Base-by-base conservation (phyloP, 1,140 invertebrate genomes). In the Arion vulgaris region DNA sequence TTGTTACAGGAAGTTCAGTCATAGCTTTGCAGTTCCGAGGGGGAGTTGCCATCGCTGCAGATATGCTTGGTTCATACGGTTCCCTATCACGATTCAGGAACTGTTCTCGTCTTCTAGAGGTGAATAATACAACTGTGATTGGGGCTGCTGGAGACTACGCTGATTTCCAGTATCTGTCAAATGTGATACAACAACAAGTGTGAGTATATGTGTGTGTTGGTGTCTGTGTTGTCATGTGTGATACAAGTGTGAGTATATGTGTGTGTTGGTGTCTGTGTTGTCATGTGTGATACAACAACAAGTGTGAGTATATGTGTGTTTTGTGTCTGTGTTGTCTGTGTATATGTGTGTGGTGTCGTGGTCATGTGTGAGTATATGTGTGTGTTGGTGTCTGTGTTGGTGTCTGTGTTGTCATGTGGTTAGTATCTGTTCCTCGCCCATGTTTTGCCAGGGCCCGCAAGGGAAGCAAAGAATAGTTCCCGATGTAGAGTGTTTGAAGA, bases 121-220 rank as follows among this genome's bases (percentile, higher is more conserved):
- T 99, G 0, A 99, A 99, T 91, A 94, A 97, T 66, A 95, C 95
- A 80, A 97, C 96, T n/a, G 93, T 99, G 49, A 91, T 99, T 36
- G 97, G 96, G 15, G 95, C 95, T 83, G 95, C 96, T 84, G 98
- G 98, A 23, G 98, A 99, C 93, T 98, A 97, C 92, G 98, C 97
- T 34, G 98, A 99, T 93, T 99, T 95, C 91, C 98, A 99, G 92
- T 97, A 95, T 89, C 93, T 99, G 7, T 95, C 95, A 89, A 95
- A 95, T 85, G 94, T 96, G 77, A 96, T 99, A 88, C 95, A 98
- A 88, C 96, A 98, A 90, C 97, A 97, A 94, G 96, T 98, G 96
- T 97, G 94, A 94, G 94, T 71, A 45, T 45, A n/a, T n/a, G n/a
- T n/a, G n/a, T n/a, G n/a, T n/a, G n/a, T n/a, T n/a, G n/a, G n/a